Conservation (phyloP, 2,797 vertebrate genomes). For the Rhabdomys pumilio region DNA sequence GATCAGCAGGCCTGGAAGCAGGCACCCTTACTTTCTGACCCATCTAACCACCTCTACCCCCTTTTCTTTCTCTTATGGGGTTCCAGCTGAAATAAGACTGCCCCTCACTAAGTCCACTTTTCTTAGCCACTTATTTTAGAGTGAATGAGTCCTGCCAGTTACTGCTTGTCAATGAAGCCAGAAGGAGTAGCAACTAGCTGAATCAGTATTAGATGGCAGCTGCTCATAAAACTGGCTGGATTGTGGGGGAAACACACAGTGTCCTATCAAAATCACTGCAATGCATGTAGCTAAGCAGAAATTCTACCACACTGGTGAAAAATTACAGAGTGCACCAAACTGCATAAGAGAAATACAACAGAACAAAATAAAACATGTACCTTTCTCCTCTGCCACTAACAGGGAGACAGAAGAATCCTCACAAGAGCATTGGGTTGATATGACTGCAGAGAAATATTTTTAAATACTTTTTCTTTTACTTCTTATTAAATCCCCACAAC, state of each 20-base stretch:
- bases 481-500: constrained; percentile 58
- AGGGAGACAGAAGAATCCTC: constrained; percentile 28
- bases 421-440: constrained; percentile 30
- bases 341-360: not conserved
- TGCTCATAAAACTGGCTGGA: constrained; percentile 16
- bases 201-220: constrained; percentile 35
- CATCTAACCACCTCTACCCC: too few species aligned
- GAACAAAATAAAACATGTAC: not conserved
- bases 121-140: not conserved
- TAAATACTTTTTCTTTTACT: constrained; percentile 55
- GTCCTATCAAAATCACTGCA: not conserved
- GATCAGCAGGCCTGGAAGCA: not conserved
- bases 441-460: constrained; percentile 53
- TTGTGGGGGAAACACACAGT: not conserved
- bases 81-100: not conserved
- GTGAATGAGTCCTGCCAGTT: not conserved
- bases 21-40: not conserved
- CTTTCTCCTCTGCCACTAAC: constrained; percentile 23
- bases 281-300: too few species aligned
- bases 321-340: constrained; percentile 29
- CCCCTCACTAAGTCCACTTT: constrained; percentile 17
- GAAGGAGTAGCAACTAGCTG: not conserved
- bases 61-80: not conserved
- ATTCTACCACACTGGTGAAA: not conserved
- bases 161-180: constrained; percentile 8